A percentile compares a stretch with the other conserved stretches of the same genome.
These are phyloP conservation scores for Eupithecia insigniata DNA, from an alignment of 2,888 invertebrate species.

Conservation along the genomic window DNA sequence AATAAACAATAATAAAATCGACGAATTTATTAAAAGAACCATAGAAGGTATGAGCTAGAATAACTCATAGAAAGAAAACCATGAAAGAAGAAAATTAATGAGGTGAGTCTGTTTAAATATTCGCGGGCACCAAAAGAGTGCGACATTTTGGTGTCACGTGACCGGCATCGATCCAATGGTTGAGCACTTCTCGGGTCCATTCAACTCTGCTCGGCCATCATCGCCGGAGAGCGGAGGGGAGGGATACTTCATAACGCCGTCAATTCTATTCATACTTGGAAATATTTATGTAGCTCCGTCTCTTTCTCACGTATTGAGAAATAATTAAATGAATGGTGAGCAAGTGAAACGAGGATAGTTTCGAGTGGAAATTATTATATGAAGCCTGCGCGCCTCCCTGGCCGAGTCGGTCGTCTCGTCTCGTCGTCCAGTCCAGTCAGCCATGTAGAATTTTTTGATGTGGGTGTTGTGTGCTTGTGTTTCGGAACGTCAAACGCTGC, in stretches of 20 bases:
- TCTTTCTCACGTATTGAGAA: conserved; percentile 75
- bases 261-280: conserved; percentile 81
- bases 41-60: too few species aligned
- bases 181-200: conserved; percentile 84
- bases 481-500: conserved; percentile 82
- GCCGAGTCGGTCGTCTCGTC: conserved; percentile 61
- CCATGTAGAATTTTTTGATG: conserved; percentile 82
- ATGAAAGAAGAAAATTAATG: not conserved
- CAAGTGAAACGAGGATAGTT: conserved; percentile 79
- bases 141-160: conserved; percentile 80
- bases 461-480: conserved; percentile 72
- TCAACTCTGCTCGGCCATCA: conserved; percentile 77
- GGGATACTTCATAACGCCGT: conserved; percentile 77
- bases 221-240: conserved; percentile 68
- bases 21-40: too few species aligned
- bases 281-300: conserved; percentile 78
- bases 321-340: conserved; percentile 82
- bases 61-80: not conserved
- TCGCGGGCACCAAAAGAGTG: conserved; percentile 61
- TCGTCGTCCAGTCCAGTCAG: not conserved
- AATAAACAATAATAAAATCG: too few species aligned
- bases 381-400: conserved; percentile 64
- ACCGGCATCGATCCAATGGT: conserved; percentile 83
- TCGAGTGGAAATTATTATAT: conserved; percentile 83
- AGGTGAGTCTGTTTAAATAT: conserved; percentile 32